Evolutionary conservation across 2,888 invertebrate genomes (phyloP).

Genomic region (Romanomermis culicivorax): DNA sequence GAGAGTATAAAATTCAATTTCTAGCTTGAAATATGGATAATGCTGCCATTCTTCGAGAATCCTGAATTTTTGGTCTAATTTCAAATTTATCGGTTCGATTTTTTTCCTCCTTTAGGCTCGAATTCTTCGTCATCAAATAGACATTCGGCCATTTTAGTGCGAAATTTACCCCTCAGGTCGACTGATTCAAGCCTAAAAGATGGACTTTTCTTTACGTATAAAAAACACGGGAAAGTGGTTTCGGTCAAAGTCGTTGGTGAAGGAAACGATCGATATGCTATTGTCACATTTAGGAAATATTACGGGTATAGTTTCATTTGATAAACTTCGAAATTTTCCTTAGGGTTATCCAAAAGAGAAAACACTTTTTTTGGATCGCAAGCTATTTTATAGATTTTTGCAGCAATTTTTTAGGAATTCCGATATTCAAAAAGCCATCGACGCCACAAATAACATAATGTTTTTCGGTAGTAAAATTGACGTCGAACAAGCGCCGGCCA

Average conservation of each 20-base stretch:
- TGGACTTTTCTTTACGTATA: slow-evolving; percentile 92
- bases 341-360: no score
- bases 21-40: no score
- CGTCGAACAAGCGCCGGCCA: slow-evolving; percentile 65
- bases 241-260: slow-evolving; percentile 81
- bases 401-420: slow-evolving; percentile 44
- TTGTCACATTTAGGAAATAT: slow-evolving; percentile 76
- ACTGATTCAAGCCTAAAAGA: slow-evolving; percentile 76
- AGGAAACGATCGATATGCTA: slow-evolving; percentile 70
- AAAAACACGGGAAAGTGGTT: slow-evolving; percentile 89
- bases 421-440: slow-evolving; percentile 83
- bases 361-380: no score
- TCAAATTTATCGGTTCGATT: no score
- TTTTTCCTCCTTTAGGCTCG: no score
- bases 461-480: slow-evolving; percentile 85
- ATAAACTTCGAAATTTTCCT: no score
- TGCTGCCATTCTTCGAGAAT: no score
- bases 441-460: slow-evolving; percentile 79
- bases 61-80: no score
- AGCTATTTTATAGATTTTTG: no score
- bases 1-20: no score
- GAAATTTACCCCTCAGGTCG: slow-evolving; percentile 2
- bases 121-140: background rate
- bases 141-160: background rate
- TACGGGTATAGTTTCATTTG: background rate